Percentiles rank a stretch among this genome's conserved stretches.
Conservation (phyloP, 2,113 vertebrate species). For the Pipra filicauda region DNA sequence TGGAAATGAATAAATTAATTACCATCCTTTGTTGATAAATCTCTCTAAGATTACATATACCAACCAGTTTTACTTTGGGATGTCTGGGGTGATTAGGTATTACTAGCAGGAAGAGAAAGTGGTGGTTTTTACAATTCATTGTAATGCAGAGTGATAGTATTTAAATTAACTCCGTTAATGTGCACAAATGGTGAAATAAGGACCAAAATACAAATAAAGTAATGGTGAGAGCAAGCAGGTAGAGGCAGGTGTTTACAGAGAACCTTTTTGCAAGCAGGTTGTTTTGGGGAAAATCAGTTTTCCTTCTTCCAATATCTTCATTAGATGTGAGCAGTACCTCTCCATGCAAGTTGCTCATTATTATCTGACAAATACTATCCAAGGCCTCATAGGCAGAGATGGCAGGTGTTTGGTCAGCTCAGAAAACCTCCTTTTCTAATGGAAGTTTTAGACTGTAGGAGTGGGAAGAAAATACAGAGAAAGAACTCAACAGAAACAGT, state of each 20-base stretch:
- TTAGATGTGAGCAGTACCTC: not conserved
- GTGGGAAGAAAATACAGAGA: not conserved
- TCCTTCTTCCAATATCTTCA: not conserved
- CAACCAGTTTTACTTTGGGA: not conserved
- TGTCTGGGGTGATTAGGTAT: not conserved
- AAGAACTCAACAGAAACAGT: not conserved
- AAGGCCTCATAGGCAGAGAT: not conserved
- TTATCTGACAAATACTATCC: not conserved
- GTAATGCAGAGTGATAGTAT: not conserved
- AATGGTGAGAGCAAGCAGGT: not conserved
- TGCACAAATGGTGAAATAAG: not conserved
- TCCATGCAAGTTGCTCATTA: not conserved
- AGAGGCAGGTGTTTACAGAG: not conserved
- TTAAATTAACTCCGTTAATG: not conserved
- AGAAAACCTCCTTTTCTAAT: not conserved
- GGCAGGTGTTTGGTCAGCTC: not conserved
- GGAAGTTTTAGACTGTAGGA: not conserved
- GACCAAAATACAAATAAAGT: not conserved
- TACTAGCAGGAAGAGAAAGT: not conserved
- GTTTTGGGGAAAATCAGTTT: not conserved
- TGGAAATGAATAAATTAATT: not conserved
- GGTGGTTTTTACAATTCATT: not conserved
- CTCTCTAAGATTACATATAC: not conserved
- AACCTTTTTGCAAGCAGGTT: not conserved
- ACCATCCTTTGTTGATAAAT: not conserved